Evolutionary conservation across 2,797 vertebrate genomes (phyloP).

Genomic region (Microhierax caerulescens): DNA sequence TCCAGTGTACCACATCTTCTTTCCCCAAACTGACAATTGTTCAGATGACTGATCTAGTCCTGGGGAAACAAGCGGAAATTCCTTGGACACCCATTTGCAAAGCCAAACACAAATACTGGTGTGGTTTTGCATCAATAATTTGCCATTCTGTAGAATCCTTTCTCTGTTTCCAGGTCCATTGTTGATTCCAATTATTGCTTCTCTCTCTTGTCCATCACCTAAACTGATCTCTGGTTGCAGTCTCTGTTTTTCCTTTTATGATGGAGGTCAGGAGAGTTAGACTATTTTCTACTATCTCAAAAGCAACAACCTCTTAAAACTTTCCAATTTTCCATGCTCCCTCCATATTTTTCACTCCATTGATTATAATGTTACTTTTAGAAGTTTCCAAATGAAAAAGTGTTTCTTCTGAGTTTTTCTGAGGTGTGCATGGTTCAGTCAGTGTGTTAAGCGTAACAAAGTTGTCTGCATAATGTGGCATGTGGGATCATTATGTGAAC

Average conservation of each 20-base stretch:
- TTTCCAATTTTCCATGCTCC: neutral
- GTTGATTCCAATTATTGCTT: neutral
- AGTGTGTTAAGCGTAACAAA: neutral
- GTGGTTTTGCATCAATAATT: neutral
- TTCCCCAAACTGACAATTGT: neutral
- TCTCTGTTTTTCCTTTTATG: neutral
- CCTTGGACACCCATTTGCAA: neutral
- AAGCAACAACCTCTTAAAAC: neutral
- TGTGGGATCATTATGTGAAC: neutral
- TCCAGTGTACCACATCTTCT: neutral
- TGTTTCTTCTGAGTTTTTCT: neutral
- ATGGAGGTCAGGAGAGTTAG: neutral
- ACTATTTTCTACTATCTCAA: neutral
- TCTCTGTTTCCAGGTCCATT: neutral
- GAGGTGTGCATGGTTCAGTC: neutral
- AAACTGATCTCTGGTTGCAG: neutral
- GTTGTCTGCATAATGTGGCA: neutral
- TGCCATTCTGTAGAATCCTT: neutral
- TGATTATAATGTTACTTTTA: conserved; percentile 19
- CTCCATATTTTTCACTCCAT: conserved; percentile 16
- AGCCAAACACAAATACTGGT: neutral
- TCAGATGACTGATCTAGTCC: neutral
- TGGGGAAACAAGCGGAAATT: neutral
- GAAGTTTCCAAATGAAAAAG: neutral
- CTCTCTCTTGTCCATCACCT: neutral